Base-by-base conservation (phyloP, 2,113 vertebrate genomes). In the Vulpes lagopus region DNA sequence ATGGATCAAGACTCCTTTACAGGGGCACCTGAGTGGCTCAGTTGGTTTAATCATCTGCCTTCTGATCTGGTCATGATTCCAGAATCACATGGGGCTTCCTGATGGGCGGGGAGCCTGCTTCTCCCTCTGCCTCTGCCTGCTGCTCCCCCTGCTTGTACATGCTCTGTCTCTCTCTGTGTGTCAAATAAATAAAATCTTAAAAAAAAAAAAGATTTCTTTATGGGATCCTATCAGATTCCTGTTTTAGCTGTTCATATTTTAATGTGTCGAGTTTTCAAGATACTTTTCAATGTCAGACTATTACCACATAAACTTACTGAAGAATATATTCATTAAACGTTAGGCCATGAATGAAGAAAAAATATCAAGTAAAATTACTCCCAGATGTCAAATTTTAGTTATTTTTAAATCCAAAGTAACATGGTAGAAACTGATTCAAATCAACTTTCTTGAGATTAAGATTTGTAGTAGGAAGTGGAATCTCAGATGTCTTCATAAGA, bases 291-390 rank as follows among this genome's bases (percentile, higher is more conserved):
- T 62, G 23, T 25, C 76, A 91, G 57, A 73, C 1, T 17, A 80
- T 92, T 59, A 71, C 16, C 38, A 89, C 43, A 22, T 51, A 92
- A 96, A 2, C 3, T 81, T 60, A 96, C 3, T 73, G 27, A 91
- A 95, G 11, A 64, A 27, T 73, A 78, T 97, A 19, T 67, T 73
- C 62, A 67, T 53, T 93, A 79, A 57, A 89, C 92, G 51, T 87
- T 73, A 95, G 60, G n/a, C 5, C 27, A 22, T 65, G 25, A 87
- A 69, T 62, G 32, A 81, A 53, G 23, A 60, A 62, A 67, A 87
- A 79, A 35, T 6, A 4, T n/a, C 80, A 79, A 84, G 55, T 51
- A 88, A 74, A 94, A 80, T 89, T 67, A 30, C 15, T 67, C 22
- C 20, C 3, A 86, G 11, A 0, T 89, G 8, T 62, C 83, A 85